Evolutionary conservation across 2,888 invertebrate species (phyloP), one percentile per base, ranked within the genome.

Genomic region (Mesopsocus fuscifrons): DNA sequence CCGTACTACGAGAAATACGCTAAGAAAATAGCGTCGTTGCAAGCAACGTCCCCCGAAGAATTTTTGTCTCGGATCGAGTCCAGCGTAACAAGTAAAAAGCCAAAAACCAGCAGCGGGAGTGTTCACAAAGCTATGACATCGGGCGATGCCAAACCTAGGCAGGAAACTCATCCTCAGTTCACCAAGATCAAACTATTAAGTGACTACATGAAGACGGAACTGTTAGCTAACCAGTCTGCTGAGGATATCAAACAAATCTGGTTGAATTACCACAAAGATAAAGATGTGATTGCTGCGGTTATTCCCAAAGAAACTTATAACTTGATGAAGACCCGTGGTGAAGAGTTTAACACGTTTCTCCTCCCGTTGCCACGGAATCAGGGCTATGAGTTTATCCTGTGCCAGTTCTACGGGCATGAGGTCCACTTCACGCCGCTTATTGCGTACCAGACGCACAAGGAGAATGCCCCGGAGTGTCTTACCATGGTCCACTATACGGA

Each of bases 381-480:
- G 52, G 88, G 88, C 9, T 89, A 83, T 55, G 88, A 89, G 60
- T 88, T 88, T 57, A 72, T 88, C 43, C 66, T 88, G 65, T 65
- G 74, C 42, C 87, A 88, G 57, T 79, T 74, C 57, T 63, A 69
- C 32, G 72, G 70, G 2, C 74, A 79, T 49, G 66, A 77, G 38
- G 72, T 81, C 16, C 85, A 88, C 57, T 84, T 88, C 57, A 88
- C 88, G 2, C 82, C 88, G 0, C 62, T 89, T 6, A 63, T 87
- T 30, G 82, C 82, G 53, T 89, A 77, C 59, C 88, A 88, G 68
- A 45, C 81, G 2, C 84, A 87, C 54, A 78, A 80, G 54, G 88
- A 87, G 60, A 85, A 87, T 62, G 82, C 88, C 0, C 87, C 88
- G 0, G 87, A 87, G 58, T 85, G 85, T 56, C 64, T 89, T 20